Percentiles rank a stretch among this genome's conserved stretches.
Evolutionary conservation across 2,113 vertebrate species (phyloP).

Genomic region (Xenopus borealis): DNA sequence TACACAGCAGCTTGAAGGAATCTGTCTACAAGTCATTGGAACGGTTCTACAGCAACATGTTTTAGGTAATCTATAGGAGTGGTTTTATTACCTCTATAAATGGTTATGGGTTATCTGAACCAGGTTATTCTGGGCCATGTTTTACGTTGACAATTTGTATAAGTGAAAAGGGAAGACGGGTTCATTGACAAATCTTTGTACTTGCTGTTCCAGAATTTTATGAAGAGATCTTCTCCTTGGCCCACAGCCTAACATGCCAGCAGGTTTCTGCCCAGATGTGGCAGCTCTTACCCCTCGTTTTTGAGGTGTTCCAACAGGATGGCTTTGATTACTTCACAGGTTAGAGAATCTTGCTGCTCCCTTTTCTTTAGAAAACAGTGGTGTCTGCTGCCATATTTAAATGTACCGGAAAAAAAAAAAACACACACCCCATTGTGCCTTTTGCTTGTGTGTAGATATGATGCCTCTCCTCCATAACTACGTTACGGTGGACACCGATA

Average conservation of each 20-base stretch:
- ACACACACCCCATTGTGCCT: too few relatives aligned
- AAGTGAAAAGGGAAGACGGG: too few relatives aligned
- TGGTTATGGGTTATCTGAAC: too few relatives aligned
- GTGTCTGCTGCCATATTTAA: too few relatives aligned
- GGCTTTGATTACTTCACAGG: conserved; percentile 95
- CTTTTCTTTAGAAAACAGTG: not conserved
- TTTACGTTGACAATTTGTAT: too few relatives aligned
- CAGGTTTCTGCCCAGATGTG: conserved; percentile 98
- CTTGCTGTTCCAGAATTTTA: conserved; percentile 82
- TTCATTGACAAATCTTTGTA: too few relatives aligned
- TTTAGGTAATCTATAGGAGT: conserved; percentile 80
- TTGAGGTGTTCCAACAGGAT: conserved; percentile 97
- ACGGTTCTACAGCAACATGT: conserved; percentile 97
- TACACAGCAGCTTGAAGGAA: conserved; percentile 96
- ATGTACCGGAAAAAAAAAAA: too few relatives aligned
- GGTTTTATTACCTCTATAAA: too few relatives aligned
- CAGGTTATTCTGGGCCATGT: too few relatives aligned
- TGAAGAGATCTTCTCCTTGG: conserved; percentile 96
- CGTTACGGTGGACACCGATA: conserved; percentile 94
- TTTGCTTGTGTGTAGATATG: conserved; percentile 76
- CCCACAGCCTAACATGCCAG: conserved; percentile 96
- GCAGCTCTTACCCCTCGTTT: conserved; percentile 94
- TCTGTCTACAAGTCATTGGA: conserved; percentile 97
- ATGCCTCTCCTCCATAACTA: conserved; percentile 99
- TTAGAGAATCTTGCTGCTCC: conserved; percentile 43